phyloP scores from a whole-genome alignment of 2,888 invertebrate genomes.

The Temnothorax unifasciatus region DNA sequence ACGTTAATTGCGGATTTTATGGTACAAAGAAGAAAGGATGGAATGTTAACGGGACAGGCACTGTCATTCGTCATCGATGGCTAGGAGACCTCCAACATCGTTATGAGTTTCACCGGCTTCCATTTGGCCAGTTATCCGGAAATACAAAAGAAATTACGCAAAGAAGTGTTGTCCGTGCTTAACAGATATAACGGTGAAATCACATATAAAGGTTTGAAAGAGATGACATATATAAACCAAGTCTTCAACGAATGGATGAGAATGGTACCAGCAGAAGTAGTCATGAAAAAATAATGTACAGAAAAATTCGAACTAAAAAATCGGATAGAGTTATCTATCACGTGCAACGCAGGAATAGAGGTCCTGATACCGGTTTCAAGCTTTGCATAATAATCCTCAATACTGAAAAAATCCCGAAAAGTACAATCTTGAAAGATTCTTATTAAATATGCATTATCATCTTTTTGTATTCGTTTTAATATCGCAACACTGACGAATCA shows the following conservation, averaged over 20 bases:
- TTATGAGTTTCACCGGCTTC: conserved; percentile 86
- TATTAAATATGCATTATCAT: neutral
- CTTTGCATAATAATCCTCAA: too few relatives aligned
- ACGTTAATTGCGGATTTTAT: conserved; percentile 72
- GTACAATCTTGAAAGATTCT: too few relatives aligned
- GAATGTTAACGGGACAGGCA: conserved; percentile 85
- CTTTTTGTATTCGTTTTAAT: neutral
- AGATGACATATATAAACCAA: conserved; percentile 87
- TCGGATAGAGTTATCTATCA: conserved; percentile 71
- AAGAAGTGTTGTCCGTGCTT: conserved; percentile 84
- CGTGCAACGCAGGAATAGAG: conserved; percentile 67
- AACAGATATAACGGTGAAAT: conserved; percentile 82
- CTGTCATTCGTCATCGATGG: conserved; percentile 87
- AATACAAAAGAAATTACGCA: conserved; percentile 86
- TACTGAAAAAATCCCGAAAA: too few relatives aligned
- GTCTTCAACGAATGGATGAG: conserved; percentile 82
- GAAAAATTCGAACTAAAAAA: conserved; percentile 67
- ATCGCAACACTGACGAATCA: neutral
- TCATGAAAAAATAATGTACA: conserved; percentile 70
- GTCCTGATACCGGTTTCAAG: conserved; percentile 35
- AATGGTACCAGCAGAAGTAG: conserved; percentile 43
- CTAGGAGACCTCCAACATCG: conserved; percentile 87
- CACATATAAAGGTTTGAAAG: conserved; percentile 86
- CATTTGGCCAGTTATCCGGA: conserved; percentile 85
- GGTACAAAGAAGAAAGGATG: conserved; percentile 73